Conservation (phyloP, 2,113 vertebrate genomes). For the Dipodomys merriami region DNA sequence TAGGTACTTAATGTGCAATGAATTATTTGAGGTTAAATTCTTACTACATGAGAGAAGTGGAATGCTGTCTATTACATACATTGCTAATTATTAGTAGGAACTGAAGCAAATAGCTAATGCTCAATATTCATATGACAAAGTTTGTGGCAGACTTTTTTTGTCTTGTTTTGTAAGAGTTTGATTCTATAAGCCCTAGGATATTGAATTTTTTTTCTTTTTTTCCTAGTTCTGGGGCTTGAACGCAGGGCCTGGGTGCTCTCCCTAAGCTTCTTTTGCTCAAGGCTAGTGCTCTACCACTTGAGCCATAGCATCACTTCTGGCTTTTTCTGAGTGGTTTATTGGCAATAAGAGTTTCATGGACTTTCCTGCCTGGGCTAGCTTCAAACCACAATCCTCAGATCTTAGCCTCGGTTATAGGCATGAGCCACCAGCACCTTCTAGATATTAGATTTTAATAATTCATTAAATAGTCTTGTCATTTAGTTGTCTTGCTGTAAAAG, state of each 20-base stretch:
- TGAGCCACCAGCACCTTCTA: too few species aligned
- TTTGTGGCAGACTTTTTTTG: not conserved
- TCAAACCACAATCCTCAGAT: too few species aligned
- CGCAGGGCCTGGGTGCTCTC: too few species aligned
- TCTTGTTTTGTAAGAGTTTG: conserved; percentile 7
- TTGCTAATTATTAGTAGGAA: not conserved
- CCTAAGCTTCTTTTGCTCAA: too few species aligned
- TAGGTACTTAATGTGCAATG: not conserved
- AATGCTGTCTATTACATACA: not conserved
- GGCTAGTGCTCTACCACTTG: too few species aligned
- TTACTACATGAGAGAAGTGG: not conserved
- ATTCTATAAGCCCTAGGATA: not conserved
- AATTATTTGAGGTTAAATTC: not conserved
- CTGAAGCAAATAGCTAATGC: not conserved
- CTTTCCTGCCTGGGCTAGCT: too few species aligned
- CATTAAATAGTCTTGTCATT: not conserved
- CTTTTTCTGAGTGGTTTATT: too few species aligned
- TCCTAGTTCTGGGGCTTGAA: too few species aligned
- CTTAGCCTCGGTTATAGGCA: too few species aligned
- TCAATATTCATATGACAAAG: not conserved
- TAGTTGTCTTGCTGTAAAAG: not conserved
- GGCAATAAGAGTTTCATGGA: too few species aligned
- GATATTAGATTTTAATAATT: too few species aligned
- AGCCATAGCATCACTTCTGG: too few species aligned
- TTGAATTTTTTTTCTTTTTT: not conserved